These are phyloP conservation scores for Dolichomitus sp. DNA, from an alignment of 2,888 invertebrate genomes.

Conservation along the genomic window DNA sequence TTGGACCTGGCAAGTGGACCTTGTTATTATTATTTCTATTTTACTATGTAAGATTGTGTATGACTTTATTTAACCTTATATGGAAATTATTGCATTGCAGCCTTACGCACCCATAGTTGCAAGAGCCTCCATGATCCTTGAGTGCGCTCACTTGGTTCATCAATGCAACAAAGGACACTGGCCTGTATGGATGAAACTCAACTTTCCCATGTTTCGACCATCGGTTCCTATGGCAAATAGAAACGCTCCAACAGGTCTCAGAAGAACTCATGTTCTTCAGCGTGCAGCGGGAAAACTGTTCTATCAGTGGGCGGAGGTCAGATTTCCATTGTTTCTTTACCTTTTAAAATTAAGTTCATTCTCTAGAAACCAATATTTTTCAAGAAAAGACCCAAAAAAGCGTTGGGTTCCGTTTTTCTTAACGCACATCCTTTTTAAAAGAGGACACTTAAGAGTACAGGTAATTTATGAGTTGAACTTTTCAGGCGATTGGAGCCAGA, in stretches of 20 bases:
- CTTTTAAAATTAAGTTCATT: no score
- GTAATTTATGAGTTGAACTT: not conserved
- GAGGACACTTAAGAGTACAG: not conserved
- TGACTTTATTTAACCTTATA: not conserved
- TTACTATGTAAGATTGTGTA: not conserved
- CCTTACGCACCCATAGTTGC: constrained; percentile 98
- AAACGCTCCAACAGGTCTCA: constrained; percentile 88
- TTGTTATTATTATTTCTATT: not conserved
- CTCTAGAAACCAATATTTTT: no score
- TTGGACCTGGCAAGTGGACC: constrained; percentile 93
- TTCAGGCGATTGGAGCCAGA: constrained; percentile 93
- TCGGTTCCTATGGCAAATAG: constrained; percentile 89
- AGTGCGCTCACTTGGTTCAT: constrained; percentile 98
- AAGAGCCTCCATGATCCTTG: constrained; percentile 96
- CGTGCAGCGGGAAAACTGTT: constrained; percentile 98
- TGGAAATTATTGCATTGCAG: constrained; percentile 85
- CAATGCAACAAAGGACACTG: constrained; percentile 99
- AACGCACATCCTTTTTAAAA: no score
- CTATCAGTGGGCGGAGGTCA: constrained; percentile 98
- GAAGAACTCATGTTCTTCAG: constrained; percentile 92
- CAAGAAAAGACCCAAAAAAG: no score
- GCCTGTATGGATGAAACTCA: constrained; percentile 99
- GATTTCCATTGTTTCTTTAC: not conserved
- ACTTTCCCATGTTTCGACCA: constrained; percentile 91
- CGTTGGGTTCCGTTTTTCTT: no score